These are phyloP conservation scores for Octomys mimax DNA, from an alignment of 2,797 vertebrate genomes.

Conservation along the genomic window DNA sequence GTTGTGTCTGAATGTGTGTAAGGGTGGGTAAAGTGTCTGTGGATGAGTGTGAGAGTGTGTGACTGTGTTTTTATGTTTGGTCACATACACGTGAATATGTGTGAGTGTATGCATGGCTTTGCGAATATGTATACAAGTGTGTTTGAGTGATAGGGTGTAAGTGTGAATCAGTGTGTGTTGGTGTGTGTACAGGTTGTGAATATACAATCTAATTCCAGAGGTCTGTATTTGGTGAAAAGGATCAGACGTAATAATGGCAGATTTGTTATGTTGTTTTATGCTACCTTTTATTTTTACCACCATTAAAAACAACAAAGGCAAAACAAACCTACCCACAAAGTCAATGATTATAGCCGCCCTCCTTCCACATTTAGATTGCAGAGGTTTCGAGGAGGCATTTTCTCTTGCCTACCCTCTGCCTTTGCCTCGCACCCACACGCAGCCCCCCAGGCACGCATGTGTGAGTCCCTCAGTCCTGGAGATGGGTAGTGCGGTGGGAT, in stretches of 20 bases:
- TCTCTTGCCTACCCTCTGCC: neutral
- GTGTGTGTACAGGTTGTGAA: neutral
- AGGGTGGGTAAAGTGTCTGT: neutral
- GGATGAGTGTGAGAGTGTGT: neutral
- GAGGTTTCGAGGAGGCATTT: neutral
- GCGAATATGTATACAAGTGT: neutral
- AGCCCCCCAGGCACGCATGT: neutral
- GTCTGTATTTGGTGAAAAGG: neutral
- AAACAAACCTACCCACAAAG: neutral
- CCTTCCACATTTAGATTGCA: neutral
- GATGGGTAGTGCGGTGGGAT: constrained; percentile 67
- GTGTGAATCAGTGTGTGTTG: neutral
- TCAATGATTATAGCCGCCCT: neutral
- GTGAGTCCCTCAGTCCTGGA: constrained; percentile 11
- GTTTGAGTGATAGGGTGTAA: neutral
- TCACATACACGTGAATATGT: neutral
- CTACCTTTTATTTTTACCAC: neutral
- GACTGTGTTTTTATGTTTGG: neutral
- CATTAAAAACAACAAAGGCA: neutral
- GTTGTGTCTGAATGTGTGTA: neutral
- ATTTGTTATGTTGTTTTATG: neutral
- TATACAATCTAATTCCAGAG: neutral
- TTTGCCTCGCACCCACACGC: neutral
- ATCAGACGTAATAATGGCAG: neutral
- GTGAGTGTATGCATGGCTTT: neutral